Base-by-base conservation (phyloP, 2,888 invertebrate genomes). In the Lasius fuliginosus region DNA sequence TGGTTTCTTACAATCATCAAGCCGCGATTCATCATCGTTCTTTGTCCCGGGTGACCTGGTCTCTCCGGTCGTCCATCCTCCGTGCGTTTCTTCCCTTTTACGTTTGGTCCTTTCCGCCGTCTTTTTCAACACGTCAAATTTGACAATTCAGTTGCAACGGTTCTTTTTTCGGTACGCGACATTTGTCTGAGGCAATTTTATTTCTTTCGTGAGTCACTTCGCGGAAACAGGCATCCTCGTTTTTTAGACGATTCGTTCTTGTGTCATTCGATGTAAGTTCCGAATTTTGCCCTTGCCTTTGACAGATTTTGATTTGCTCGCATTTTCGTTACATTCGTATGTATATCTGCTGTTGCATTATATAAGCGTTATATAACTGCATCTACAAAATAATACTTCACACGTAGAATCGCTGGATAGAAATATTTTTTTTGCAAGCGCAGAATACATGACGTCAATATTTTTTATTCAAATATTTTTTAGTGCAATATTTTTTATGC, bases 21-120 rank as follows among this genome's bases (percentile, higher is more conserved):
- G 84, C 88, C 64, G 85, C 92, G 89, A 93, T 93, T 93, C 91
- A 91, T 93, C 93, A 92, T 91, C 85, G 89, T 92, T 91, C 91
- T 92, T 91, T 83, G 84, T 71, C 60, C 65, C 5, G 33, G 46
- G 74, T 77, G 86, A 85, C 87, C 85, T 42, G 65, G 65, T 85
- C 87, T 81, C 84, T 82, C 84, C 56, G 74, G 84, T 77, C 73
- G 49, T 65, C 79, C 53, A 46, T 62, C 56, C 84, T 42, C 9
- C 76, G 40, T 69, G 36, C 74, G 62, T 75, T 84, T 84, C 73
- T 67, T 77, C 81, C 84, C 85, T 75, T 73, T 46, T 40, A 27
- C 56, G 77, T 56, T 69, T 56, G 77, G n/a, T 68, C 65, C 68
- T 33, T 65, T 58, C 65, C 64, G 65, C 69, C 82, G 67, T 82